Percentiles rank a stretch among this genome's conserved stretches.
phyloP scores from a whole-genome alignment of 2,797 vertebrate genomes.

The Sebastes vulpes region DNA sequence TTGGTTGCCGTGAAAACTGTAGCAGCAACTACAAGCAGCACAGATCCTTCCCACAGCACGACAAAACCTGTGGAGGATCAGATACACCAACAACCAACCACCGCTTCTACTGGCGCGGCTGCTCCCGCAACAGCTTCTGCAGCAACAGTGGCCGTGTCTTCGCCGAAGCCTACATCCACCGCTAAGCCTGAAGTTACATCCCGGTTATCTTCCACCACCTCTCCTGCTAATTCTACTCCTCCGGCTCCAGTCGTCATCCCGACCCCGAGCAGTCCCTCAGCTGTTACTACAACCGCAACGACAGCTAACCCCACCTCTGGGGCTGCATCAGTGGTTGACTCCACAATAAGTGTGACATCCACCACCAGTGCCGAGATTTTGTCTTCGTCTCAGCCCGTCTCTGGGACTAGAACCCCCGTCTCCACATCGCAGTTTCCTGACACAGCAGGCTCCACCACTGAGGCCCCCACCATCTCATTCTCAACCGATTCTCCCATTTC shows the following conservation, averaged over 20 bases:
- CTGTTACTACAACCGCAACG: background rate
- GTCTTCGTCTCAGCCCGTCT: background rate
- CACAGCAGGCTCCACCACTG: background rate
- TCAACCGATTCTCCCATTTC: background rate
- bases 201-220: background rate
- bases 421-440: background rate
- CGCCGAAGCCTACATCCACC: background rate
- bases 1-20: background rate
- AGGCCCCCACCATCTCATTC: background rate
- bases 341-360: background rate
- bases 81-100: background rate
- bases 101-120: background rate
- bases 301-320: background rate
- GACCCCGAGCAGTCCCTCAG: background rate
- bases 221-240: background rate
- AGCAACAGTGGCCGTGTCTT: background rate
- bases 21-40: background rate
- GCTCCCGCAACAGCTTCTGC: background rate
- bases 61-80: background rate
- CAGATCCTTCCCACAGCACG: background rate
- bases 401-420: background rate
- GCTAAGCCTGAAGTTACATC: background rate
- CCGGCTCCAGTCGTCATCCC: background rate
- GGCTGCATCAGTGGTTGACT: background rate
- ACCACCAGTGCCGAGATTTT: background rate